Evolutionary conservation across 2,888 invertebrate species (phyloP).

Genomic region (Molanna angustata): DNA sequence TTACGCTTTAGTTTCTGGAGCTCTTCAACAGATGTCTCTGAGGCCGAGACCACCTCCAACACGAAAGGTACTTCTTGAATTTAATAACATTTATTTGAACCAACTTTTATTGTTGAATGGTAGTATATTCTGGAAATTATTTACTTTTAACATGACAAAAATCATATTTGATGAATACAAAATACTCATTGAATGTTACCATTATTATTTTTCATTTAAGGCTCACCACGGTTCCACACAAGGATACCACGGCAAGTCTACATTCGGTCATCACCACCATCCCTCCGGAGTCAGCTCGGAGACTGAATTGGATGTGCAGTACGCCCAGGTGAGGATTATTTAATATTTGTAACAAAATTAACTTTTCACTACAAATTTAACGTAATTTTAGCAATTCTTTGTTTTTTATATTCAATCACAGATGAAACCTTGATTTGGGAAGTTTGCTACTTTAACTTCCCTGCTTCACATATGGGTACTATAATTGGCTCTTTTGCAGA

Average conservation of each 20-base stretch:
- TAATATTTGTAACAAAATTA: neutral
- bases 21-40: slow-evolving; percentile 65
- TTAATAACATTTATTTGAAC: neutral
- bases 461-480: too few relatives aligned
- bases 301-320: slow-evolving; percentile 52
- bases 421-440: too few relatives aligned
- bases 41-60: slow-evolving; percentile 53
- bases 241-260: slow-evolving; percentile 36
- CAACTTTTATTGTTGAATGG: too few relatives aligned
- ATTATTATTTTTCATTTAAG: slow-evolving; percentile 15
- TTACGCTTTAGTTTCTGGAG: slow-evolving; percentile 85
- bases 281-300: slow-evolving; percentile 55
- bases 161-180: too few relatives aligned
- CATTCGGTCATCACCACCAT: slow-evolving; percentile 42
- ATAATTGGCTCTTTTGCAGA: too few relatives aligned
- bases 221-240: slow-evolving; percentile 33
- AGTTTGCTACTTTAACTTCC: too few relatives aligned
- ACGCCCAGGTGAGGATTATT: slow-evolving; percentile 46
- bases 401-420: too few relatives aligned
- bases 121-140: too few relatives aligned
- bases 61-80: slow-evolving; percentile 62
- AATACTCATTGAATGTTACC: too few relatives aligned
- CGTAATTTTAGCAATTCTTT: too few relatives aligned
- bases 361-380: too few relatives aligned
- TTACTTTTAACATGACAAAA: too few relatives aligned